Base-by-base conservation (phyloP, 92 coral and sea anemone species). In the Pocillopora grandis region DNA sequence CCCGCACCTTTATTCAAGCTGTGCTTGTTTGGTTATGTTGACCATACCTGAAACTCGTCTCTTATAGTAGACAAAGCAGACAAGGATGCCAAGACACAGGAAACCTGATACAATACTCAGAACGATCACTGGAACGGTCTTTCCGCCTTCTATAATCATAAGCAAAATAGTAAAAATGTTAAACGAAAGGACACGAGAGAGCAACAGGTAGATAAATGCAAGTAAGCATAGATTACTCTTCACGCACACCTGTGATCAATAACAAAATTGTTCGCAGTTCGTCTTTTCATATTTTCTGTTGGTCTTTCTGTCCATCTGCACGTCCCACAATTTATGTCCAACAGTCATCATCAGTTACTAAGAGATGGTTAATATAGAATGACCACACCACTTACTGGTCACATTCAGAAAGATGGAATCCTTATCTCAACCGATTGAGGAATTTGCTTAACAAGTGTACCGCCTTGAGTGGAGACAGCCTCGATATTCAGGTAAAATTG, bases 11-110 rank as follows among this genome's bases (percentile, higher is more conserved):
- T 23, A 23, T 23, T 23, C 27, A 23, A 23, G 27, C 27, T 23
- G 27, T 23, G 27, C 27, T 23, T 23, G 27, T 23, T 23, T 23
- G 27, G 27, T 23, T 23, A 23, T 23, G 27, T 23, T 23, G 27
- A 27, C 18, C 80, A 37, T 61, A 76, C 80, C 80, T 76, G 80
- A 59, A 18, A 76, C 80, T 14, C 80, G 67, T 31, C 69, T 76
- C 23, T 58, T 60, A 31, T 60, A 33, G 80, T 33, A 61, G 19
- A 76, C 18, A 12, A 60, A 6, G 19, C 27, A 76, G 20, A 11
- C 17, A 3, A 33, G 5, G 9, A 76, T 35, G 19, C 68, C 12
- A 0, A 76, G 69, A 57, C 56, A 35, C 12, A 76, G 65, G 1
- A 76, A 1, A 21, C 57, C 69, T 4, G 80, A 60, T 1, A 61